Percentiles rank a stretch among this genome's conserved stretches.
These are phyloP conservation scores for Onychostruthus taczanowskii DNA, from an alignment of 2,113 vertebrate species.

Conservation along the genomic window DNA sequence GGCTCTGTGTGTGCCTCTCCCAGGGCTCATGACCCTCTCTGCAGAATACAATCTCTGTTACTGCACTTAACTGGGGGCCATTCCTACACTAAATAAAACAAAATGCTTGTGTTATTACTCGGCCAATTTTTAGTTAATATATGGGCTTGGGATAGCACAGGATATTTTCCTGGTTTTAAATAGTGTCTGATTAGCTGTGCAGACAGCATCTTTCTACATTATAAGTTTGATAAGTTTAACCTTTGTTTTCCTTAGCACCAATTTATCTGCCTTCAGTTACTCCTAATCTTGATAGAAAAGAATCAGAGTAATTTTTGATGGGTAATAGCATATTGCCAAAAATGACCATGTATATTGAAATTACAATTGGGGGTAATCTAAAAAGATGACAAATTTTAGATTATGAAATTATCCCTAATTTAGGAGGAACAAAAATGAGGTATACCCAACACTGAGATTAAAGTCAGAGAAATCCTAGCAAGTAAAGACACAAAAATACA, in stretches of 20 bases:
- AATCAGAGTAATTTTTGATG: background rate
- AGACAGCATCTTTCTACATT: background rate
- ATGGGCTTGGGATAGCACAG: background rate
- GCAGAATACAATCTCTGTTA: constrained; percentile 6
- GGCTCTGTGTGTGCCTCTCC: background rate
- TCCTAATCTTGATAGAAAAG: background rate
- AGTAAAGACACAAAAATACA: background rate
- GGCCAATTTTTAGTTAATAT: background rate
- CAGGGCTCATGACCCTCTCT: background rate
- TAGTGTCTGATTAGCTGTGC: background rate
- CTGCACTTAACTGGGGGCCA: background rate
- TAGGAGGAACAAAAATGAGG: background rate
- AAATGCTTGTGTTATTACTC: background rate
- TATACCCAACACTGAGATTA: background rate
- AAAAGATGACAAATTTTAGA: background rate
- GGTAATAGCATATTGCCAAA: background rate
- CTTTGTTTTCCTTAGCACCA: background rate
- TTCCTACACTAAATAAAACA: background rate
- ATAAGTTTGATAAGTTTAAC: background rate
- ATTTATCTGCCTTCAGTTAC: background rate
- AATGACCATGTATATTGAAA: background rate
- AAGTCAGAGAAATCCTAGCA: background rate
- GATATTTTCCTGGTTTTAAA: background rate
- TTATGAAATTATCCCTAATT: background rate
- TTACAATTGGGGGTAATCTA: background rate